phyloP scores from a whole-genome alignment of 2,113 vertebrate genomes.

The Lophochroa leadbeateri region DNA sequence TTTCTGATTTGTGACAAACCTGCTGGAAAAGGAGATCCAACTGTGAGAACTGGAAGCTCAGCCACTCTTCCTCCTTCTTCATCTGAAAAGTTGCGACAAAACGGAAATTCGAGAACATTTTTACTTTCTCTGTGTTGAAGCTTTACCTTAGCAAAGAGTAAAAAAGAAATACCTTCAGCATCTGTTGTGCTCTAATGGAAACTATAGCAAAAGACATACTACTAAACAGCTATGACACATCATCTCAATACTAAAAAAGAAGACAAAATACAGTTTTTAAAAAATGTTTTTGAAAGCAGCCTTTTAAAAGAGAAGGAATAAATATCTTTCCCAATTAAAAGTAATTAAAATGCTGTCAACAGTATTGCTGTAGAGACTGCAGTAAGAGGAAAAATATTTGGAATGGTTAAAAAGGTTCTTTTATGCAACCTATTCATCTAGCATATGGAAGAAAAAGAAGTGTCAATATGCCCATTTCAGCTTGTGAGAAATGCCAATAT shows the following conservation, averaged over 20 bases:
- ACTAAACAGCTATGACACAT: background rate
- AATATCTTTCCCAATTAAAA: background rate
- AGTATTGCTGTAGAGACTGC: background rate
- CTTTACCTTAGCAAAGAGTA: slow-evolving; percentile 44
- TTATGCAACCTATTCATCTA: background rate
- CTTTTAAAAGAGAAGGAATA: background rate
- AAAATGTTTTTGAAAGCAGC: background rate
- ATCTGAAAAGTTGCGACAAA: slow-evolving; percentile 20
- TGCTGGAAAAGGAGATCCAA: slow-evolving; percentile 29
- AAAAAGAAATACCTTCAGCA: background rate
- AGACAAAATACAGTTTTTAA: background rate
- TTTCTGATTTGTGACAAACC: slow-evolving; percentile 19
- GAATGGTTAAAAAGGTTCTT: background rate
- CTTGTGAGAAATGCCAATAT: slow-evolving; percentile 9
- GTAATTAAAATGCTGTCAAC: background rate
- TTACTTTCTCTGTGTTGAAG: slow-evolving; percentile 53
- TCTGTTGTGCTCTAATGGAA: background rate
- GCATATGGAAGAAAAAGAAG: background rate
- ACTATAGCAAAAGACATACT: background rate
- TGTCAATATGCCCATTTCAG: background rate
- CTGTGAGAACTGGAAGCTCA: slow-evolving; percentile 47
- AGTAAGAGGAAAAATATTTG: background rate
- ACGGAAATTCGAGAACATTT: slow-evolving; percentile 48
- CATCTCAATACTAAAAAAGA: background rate
- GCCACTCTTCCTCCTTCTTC: background rate